Evolutionary conservation across 2,113 vertebrate genomes (phyloP).

Genomic region (Barbus barbus): DNA sequence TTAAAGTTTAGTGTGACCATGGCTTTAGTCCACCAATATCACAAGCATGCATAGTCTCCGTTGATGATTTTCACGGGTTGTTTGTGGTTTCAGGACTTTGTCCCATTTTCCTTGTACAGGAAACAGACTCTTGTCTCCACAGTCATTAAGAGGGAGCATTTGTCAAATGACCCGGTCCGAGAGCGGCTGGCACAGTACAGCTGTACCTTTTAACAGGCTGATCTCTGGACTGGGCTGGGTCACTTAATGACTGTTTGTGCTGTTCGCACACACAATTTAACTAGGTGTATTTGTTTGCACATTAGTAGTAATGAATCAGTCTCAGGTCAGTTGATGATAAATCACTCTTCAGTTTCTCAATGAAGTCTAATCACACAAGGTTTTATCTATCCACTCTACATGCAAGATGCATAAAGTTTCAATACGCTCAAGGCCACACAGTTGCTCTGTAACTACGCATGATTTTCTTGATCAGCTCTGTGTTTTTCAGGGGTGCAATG

Average conservation of each 20-base stretch:
- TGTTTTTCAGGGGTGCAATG: neutral
- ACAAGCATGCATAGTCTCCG: neutral
- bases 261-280: neutral
- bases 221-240: neutral
- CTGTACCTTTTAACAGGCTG: neutral
- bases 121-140: neutral
- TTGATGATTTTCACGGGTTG: neutral
- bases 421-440: neutral
- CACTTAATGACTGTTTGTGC: conserved; percentile 1
- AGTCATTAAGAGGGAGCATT: conserved; percentile 5
- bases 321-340: neutral
- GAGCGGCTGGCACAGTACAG: neutral
- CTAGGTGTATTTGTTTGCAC: neutral
- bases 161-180: neutral
- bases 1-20: neutral
- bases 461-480: neutral
- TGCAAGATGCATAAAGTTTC: neutral
- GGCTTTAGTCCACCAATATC: neutral
- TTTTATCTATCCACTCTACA: neutral
- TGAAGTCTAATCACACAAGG: neutral
- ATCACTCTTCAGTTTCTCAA: neutral
- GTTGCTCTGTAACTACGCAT: neutral
- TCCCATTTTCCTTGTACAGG: neutral
- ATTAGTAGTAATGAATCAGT: conserved; percentile 19
- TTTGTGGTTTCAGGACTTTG: neutral